These are phyloP conservation scores for Gracilinanus agilis DNA, from an alignment of 2,113 vertebrate genomes.

Conservation along the genomic window DNA sequence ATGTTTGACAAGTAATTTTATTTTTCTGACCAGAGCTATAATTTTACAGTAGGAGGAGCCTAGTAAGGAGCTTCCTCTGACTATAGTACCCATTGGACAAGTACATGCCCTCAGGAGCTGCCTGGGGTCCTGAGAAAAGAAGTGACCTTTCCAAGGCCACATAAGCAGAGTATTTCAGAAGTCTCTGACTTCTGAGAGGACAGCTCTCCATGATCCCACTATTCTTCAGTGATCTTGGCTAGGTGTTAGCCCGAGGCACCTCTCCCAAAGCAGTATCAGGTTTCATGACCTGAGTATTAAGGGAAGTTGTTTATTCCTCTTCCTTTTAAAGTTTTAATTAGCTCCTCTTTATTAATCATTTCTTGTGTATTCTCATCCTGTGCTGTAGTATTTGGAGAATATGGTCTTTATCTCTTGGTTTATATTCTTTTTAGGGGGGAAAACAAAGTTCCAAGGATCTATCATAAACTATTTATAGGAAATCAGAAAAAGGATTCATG, in stretches of 20 bases:
- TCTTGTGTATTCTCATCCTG: background rate
- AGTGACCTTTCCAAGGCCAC: no score
- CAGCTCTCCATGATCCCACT: background rate
- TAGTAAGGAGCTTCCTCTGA: background rate
- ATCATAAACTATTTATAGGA: background rate
- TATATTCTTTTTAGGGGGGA: background rate
- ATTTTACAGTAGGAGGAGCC: background rate
- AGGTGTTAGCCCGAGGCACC: background rate
- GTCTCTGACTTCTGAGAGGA: background rate
- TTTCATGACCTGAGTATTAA: background rate
- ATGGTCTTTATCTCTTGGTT: background rate
- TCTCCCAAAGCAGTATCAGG: background rate
- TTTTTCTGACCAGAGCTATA: background rate
- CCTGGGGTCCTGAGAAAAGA: no score
- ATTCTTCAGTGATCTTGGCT: background rate
- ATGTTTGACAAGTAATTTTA: background rate
- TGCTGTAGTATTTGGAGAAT: background rate
- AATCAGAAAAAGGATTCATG: background rate
- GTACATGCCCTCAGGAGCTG: background rate
- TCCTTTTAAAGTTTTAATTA: background rate
- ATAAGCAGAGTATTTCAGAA: background rate
- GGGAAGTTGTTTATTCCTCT: background rate
- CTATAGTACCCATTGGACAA: background rate
- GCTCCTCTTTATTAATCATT: background rate
- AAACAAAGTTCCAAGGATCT: background rate